phyloP scores from a whole-genome alignment of 2,888 invertebrate species.

The Troglohyphantes excavatus region DNA sequence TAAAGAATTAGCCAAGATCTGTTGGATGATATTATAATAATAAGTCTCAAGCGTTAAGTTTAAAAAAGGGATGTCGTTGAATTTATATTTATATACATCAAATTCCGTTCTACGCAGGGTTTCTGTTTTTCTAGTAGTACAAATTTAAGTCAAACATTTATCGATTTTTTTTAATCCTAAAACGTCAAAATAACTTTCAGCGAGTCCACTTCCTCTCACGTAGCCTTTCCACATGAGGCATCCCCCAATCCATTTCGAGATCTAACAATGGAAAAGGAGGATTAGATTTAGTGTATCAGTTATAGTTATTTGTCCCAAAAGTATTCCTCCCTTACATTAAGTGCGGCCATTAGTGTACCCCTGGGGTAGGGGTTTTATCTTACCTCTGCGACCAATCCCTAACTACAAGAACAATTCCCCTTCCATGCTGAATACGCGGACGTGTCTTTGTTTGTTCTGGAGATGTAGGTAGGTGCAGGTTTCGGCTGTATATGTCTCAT shows the following conservation, averaged over 20 bases:
- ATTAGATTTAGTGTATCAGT: constrained; percentile 30
- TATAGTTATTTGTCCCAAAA: constrained; percentile 16
- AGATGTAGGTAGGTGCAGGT: too few species aligned
- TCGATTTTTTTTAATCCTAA: too few species aligned
- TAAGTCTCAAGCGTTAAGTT: too few species aligned
- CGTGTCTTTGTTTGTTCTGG: background rate
- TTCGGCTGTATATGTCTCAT: too few species aligned
- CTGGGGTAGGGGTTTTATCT: constrained; percentile 48
- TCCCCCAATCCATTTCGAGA: background rate
- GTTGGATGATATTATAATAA: too few species aligned
- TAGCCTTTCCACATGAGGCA: background rate
- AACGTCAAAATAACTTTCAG: too few species aligned
- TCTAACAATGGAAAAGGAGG: background rate
- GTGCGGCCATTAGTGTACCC: constrained; percentile 48
- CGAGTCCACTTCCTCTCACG: background rate
- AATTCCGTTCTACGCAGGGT: too few species aligned
- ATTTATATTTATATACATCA: too few species aligned
- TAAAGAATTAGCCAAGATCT: too few species aligned
- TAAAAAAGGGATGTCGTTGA: too few species aligned
- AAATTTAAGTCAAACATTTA: too few species aligned
- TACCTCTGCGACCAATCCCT: constrained; percentile 11
- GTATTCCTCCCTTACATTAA: constrained; percentile 31
- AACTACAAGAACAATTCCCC: constrained; percentile 39
- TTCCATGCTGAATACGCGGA: constrained; percentile 34
- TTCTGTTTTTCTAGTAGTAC: too few species aligned